These are phyloP conservation scores for Nebria brevicollis DNA, from an alignment of 2,888 invertebrate species.

Conservation along the genomic window DNA sequence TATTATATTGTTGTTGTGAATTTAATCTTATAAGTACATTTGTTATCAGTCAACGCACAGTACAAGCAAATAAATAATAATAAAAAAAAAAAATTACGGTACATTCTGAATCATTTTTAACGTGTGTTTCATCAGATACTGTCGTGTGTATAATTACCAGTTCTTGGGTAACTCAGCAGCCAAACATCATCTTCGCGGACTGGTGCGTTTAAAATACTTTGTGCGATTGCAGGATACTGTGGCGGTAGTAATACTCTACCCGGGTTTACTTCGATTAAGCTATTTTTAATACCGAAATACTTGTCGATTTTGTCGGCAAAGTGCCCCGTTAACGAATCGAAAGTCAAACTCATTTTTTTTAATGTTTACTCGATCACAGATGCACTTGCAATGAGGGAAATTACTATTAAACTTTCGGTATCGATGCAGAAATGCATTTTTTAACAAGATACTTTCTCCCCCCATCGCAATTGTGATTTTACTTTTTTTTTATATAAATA, in stretches of 20 bases:
- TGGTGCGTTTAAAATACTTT: slow-evolving; percentile 76
- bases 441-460: slow-evolving; percentile 39
- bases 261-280: slow-evolving; percentile 78
- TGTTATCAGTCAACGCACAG: slow-evolving; percentile 3
- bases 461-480: slow-evolving; percentile 24
- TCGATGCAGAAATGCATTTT: slow-evolving; percentile 38
- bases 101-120: background rate
- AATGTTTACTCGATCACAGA: slow-evolving; percentile 28
- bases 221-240: slow-evolving; percentile 74
- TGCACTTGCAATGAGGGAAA: slow-evolving; percentile 36
- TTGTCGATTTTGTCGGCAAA: slow-evolving; percentile 68
- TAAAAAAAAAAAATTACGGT: background rate
- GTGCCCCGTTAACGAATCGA: slow-evolving; percentile 48
- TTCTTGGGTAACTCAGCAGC: slow-evolving; percentile 89
- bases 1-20: background rate
- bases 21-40: slow-evolving; percentile 6
- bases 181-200: slow-evolving; percentile 83
- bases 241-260: slow-evolving; percentile 77
- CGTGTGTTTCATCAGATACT: background rate
- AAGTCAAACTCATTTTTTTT: slow-evolving; percentile 49
- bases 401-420: slow-evolving; percentile 27
- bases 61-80: slow-evolving; percentile 6
- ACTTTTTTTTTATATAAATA: slow-evolving; percentile 5
- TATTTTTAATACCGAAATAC: slow-evolving; percentile 75
- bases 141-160: slow-evolving; percentile 70